phyloP scores from a whole-genome alignment of 2,113 vertebrate species.

The Trematomus loennbergii region DNA sequence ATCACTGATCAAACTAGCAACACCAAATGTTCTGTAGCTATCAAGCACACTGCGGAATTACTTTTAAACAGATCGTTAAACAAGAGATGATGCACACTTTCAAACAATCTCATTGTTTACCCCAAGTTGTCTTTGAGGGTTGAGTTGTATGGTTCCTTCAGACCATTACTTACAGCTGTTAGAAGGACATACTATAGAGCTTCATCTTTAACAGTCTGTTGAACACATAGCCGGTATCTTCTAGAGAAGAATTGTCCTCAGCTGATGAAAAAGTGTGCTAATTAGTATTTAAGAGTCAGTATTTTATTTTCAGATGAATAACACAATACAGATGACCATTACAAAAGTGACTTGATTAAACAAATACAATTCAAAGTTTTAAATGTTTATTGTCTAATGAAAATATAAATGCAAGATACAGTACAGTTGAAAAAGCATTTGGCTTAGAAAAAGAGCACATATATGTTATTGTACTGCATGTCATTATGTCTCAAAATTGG shows the following conservation, averaged over 20 bases:
- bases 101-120: neutral
- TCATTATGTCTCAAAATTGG: neutral
- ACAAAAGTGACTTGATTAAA: conserved; percentile 20
- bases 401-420: neutral
- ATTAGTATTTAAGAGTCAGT: neutral
- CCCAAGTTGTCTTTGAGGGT: neutral
- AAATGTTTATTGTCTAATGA: neutral
- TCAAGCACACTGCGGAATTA: conserved; percentile 37
- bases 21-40: conserved; percentile 11
- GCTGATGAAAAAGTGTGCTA: neutral
- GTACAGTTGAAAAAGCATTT: neutral
- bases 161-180: neutral
- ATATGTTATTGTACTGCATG: neutral
- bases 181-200: neutral
- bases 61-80: conserved; percentile 22
- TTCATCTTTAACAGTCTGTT: neutral
- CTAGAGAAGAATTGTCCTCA: neutral
- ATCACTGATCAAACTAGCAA: conserved; percentile 33
- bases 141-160: neutral
- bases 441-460: neutral
- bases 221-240: neutral
- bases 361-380: neutral
- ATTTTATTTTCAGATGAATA: conserved; percentile 11
- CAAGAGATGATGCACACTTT: neutral
- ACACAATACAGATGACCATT: conserved; percentile 1